phyloP scores from a whole-genome alignment of 1,140 invertebrate species.

The Caenorhabditis briggsae region DNA sequence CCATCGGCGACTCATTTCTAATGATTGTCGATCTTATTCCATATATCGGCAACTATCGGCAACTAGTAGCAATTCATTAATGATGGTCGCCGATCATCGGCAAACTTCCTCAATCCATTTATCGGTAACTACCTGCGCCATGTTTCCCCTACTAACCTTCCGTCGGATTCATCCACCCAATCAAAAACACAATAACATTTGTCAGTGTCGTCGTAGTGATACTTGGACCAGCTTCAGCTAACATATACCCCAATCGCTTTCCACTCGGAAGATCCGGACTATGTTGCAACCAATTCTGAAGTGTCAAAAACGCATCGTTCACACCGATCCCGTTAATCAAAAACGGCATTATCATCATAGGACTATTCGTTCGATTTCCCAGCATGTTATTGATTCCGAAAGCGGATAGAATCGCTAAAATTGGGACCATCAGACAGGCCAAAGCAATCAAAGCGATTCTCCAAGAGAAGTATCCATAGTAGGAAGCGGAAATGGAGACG shows the following conservation, averaged over 20 bases:
- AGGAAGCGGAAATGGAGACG: slow-evolving; percentile 67
- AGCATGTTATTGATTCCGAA: slow-evolving; percentile 71
- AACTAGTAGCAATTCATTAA: no score
- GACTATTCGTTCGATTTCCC: slow-evolving; percentile 70
- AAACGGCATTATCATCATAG: slow-evolving; percentile 77
- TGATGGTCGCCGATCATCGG: no score
- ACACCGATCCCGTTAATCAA: slow-evolving; percentile 73
- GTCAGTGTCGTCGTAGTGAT: slow-evolving; percentile 98
- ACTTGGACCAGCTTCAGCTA: slow-evolving; percentile 90
- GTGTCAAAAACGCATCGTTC: slow-evolving; percentile 75
- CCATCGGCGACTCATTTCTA: no score
- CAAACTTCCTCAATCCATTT: no score
- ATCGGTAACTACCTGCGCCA: not conserved
- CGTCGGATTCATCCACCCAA: slow-evolving; percentile 93
- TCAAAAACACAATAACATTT: slow-evolving; percentile 94
- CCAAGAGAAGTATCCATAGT: slow-evolving; percentile 68
- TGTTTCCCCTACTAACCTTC: slow-evolving; percentile 11
- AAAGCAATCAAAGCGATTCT: slow-evolving; percentile 63
- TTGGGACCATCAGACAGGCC: slow-evolving; percentile 69
- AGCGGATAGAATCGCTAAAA: slow-evolving; percentile 71
- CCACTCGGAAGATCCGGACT: slow-evolving; percentile 52
- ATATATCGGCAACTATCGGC: no score
- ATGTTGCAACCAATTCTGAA: slow-evolving; percentile 73
- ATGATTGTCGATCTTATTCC: no score
- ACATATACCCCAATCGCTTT: slow-evolving; percentile 70